A percentile compares a stretch with the other conserved stretches of the same genome.
Evolutionary conservation across 2,888 invertebrate genomes (phyloP).

Genomic region (Cantharis flavilabris): DNA sequence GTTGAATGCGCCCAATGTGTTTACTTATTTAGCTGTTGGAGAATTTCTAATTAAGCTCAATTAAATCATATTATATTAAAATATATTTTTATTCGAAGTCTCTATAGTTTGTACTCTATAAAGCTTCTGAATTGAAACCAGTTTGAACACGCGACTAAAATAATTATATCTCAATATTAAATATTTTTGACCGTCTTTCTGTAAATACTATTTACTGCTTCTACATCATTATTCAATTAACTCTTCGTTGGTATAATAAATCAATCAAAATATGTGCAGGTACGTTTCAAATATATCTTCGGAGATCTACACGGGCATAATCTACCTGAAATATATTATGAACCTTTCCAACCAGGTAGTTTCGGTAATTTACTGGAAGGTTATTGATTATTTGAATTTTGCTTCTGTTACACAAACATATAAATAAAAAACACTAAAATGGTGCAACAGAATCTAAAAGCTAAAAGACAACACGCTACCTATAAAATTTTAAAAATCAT

Average conservation of each 20-base stretch:
- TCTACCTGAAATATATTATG: not conserved
- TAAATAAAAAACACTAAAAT: not conserved
- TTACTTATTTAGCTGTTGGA: not conserved
- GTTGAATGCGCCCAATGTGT: no score
- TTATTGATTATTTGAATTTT: not conserved
- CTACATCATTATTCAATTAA: slow-evolving; percentile 11
- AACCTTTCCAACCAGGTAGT: not conserved
- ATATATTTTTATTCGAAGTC: not conserved
- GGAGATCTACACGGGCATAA: not conserved
- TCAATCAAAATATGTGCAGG: not conserved
- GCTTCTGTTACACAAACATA: not conserved
- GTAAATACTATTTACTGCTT: not conserved
- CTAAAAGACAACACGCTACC: not conserved
- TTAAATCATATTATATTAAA: not conserved
- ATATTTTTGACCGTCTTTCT: not conserved
- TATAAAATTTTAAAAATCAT: not conserved
- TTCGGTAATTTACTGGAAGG: not conserved
- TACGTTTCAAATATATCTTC: not conserved
- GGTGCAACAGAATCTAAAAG: not conserved
- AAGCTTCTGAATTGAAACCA: not conserved
- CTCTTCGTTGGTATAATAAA: slow-evolving; percentile 1
- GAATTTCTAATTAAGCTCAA: not conserved
- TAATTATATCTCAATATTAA: not conserved
- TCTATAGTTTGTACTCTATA: not conserved
- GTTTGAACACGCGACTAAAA: not conserved